Evolutionary conservation across 1,140 invertebrate species (phyloP).

Genomic region (Galleria mellonella): DNA sequence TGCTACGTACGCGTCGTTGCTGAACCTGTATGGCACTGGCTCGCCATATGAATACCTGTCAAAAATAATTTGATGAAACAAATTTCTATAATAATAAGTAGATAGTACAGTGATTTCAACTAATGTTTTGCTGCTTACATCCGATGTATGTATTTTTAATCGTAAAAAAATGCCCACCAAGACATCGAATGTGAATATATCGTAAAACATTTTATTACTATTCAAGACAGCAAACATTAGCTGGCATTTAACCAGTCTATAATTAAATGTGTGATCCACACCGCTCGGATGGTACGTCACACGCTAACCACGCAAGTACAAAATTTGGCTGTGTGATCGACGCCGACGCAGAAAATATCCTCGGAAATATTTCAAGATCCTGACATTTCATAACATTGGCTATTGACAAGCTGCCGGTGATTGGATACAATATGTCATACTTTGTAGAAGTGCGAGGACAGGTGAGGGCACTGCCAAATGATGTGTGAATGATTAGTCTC

Average conservation of each 20-base stretch:
- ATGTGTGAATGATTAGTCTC: conserved; percentile 23
- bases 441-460: not conserved
- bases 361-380: not conserved
- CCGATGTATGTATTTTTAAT: no score
- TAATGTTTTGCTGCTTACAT: no score
- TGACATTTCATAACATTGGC: not conserved
- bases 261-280: conserved; percentile 41
- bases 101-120: no score
- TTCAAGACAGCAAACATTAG: conserved; percentile 40
- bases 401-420: not conserved
- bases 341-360: conserved; percentile 34
- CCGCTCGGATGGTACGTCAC: conserved; percentile 27
- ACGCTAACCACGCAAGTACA: conserved; percentile 25
- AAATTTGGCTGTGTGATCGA: conserved; percentile 47
- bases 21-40: conserved; percentile 67
- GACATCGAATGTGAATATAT: conserved; percentile 40
- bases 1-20: conserved; percentile 79
- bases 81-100: no score
- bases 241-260: conserved; percentile 63
- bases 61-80: not conserved
- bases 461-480: conserved; percentile 35
- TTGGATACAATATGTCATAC: not conserved
- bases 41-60: conserved; percentile 61
- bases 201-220: conserved; percentile 46
- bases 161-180: no score